These are phyloP conservation scores for Prinia subflava DNA, from an alignment of 2,113 vertebrate species.

Conservation along the genomic window DNA sequence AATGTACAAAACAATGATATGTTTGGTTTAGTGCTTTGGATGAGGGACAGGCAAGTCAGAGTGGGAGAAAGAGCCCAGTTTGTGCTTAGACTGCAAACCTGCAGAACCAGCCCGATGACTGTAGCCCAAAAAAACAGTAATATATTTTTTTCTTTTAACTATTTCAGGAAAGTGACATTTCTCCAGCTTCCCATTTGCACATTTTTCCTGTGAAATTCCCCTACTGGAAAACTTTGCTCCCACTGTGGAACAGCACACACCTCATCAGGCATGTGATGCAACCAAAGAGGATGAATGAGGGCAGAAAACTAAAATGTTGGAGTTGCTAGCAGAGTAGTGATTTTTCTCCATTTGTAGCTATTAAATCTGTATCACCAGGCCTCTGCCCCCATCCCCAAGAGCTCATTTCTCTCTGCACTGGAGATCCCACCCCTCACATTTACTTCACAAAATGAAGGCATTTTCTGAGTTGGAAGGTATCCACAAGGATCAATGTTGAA, in stretches of 20 bases:
- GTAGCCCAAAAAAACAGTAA: not conserved
- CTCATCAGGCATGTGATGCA: accelerated
- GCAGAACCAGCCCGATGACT: not conserved
- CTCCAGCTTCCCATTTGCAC: not conserved
- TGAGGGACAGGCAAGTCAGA: not conserved
- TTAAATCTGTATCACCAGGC: not conserved
- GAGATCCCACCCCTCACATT: not conserved
- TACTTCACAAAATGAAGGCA: not conserved
- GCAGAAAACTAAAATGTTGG: not conserved
- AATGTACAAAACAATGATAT: not conserved
- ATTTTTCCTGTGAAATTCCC: not conserved
- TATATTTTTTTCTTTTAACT: not conserved
- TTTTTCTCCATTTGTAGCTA: not conserved
- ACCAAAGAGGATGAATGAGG: not conserved
- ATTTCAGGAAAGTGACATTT: not conserved
- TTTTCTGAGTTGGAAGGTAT: not conserved
- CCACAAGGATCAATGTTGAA: not conserved
- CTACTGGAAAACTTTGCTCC: not conserved
- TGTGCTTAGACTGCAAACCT: not conserved
- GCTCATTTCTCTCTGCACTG: not conserved
- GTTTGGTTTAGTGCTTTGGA: not conserved
- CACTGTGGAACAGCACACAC: accelerated
- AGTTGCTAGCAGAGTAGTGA: not conserved
- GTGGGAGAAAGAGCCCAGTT: not conserved
- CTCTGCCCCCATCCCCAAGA: not conserved